A percentile compares a stretch with the other conserved stretches of the same genome.
phyloP scores from a whole-genome alignment of 2,888 invertebrate genomes.

The Julus scandinavius region DNA sequence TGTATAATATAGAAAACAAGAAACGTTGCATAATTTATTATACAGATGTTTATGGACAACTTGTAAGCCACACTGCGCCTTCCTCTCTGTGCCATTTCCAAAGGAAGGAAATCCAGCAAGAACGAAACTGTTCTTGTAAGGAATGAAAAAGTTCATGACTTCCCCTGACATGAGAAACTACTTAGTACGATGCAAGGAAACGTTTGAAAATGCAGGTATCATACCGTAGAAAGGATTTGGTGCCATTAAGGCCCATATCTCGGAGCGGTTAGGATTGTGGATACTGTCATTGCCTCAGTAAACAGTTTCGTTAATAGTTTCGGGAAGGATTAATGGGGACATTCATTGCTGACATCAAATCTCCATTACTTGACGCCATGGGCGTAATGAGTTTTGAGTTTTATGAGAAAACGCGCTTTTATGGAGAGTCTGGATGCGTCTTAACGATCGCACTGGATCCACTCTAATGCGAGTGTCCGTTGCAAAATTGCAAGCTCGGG shows the following conservation, averaged over 20 bases:
- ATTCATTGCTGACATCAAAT: slow-evolving; percentile 46
- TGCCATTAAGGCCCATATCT: slow-evolving; percentile 40
- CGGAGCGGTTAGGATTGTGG: slow-evolving; percentile 44
- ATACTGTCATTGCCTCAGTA: slow-evolving; percentile 45
- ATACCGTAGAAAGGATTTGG: not conserved
- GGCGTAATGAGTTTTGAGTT: slow-evolving; percentile 46
- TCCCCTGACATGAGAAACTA: slow-evolving; percentile 43
- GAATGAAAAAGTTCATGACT: slow-evolving; percentile 24
- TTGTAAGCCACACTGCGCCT: not conserved
- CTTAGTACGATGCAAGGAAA: not conserved
- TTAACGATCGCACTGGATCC: slow-evolving; percentile 16
- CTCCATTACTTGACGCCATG: slow-evolving; percentile 46
- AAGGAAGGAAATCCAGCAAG: not conserved
- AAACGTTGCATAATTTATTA: too few relatives aligned
- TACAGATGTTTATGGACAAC: not conserved
- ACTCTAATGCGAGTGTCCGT: slow-evolving; percentile 22
- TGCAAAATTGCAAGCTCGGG: not conserved
- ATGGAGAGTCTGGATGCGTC: slow-evolving; percentile 44
- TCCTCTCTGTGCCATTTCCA: not conserved
- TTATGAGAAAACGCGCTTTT: slow-evolving; percentile 38
- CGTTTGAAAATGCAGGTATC: slow-evolving; percentile 25
- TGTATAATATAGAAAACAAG: too few relatives aligned
- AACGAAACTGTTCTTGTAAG: not conserved
- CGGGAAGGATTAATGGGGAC: slow-evolving; percentile 45
- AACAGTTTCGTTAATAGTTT: slow-evolving; percentile 46